phyloP scores from a whole-genome alignment of 2,797 vertebrate species.

The Hybognathus amarus region DNA sequence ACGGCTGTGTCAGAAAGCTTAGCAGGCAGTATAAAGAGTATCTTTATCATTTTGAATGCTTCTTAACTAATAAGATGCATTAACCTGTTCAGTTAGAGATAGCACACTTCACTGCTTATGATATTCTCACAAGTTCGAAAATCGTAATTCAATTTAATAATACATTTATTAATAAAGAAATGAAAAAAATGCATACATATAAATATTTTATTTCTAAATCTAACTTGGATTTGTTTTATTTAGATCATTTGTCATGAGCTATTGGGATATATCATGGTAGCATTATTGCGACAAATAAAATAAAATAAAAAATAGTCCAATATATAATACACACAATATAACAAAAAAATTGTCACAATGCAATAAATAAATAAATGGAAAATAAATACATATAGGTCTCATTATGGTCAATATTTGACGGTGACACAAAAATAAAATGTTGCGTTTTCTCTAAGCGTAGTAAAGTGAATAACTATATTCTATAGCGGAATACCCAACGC shows the following conservation, averaged over 20 bases:
- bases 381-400: not conserved
- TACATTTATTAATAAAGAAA: not conserved
- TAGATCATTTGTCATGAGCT: too few relatives aligned
- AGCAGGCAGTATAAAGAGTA: not conserved
- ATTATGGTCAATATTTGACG: too few relatives aligned
- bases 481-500: too few relatives aligned
- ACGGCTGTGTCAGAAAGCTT: slow-evolving; percentile 11
- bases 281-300: not conserved
- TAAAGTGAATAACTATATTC: too few relatives aligned
- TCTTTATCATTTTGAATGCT: not conserved
- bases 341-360: not conserved
- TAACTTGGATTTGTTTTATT: too few relatives aligned
- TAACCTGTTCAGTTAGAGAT: not conserved
- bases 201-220: not conserved
- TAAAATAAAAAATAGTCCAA: not conserved
- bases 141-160: not conserved
- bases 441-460: too few relatives aligned
- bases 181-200: not conserved
- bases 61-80: not conserved
- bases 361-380: not conserved
- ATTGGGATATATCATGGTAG: too few relatives aligned
- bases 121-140: not conserved
- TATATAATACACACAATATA: not conserved
- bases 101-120: not conserved
- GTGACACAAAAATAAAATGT: too few relatives aligned